A percentile compares a stretch with the other conserved stretches of the same genome.
phyloP scores from a whole-genome alignment of 2,113 vertebrate genomes.

The Vireo altiloquus region DNA sequence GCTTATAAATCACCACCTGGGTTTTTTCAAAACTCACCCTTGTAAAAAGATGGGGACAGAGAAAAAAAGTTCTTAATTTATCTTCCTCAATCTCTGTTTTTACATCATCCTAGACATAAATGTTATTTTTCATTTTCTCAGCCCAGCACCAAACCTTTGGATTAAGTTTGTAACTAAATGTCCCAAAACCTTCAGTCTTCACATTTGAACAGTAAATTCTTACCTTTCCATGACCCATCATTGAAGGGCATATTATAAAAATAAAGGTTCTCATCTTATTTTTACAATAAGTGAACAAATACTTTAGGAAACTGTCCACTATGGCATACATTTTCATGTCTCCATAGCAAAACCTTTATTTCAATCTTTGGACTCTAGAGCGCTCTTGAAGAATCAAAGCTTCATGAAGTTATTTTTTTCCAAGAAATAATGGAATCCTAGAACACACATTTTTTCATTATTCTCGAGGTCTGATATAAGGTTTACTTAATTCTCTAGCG shows the following conservation, averaged over 20 bases:
- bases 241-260: not conserved
- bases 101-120: not conserved
- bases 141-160: not conserved
- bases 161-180: not conserved
- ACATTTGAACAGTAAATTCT: not conserved
- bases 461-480: not conserved
- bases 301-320: not conserved
- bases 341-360: not conserved
- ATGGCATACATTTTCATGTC: not conserved
- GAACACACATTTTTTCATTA: not conserved
- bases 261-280: not conserved
- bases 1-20: not conserved
- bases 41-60: rapidly evolving
- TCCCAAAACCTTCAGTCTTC: not conserved
- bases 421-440: not conserved
- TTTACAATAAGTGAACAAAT: not conserved
- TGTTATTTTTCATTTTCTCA: not conserved
- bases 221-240: not conserved
- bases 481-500: not conserved
- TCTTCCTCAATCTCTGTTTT: not conserved
- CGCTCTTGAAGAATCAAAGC: not conserved
- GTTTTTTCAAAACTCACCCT: rapidly evolving
- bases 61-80: not conserved
- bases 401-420: not conserved
- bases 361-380: not conserved